These are phyloP conservation scores for Drosophila watanabei DNA, from an alignment of 1,140 invertebrate species.

Conservation along the genomic window DNA sequence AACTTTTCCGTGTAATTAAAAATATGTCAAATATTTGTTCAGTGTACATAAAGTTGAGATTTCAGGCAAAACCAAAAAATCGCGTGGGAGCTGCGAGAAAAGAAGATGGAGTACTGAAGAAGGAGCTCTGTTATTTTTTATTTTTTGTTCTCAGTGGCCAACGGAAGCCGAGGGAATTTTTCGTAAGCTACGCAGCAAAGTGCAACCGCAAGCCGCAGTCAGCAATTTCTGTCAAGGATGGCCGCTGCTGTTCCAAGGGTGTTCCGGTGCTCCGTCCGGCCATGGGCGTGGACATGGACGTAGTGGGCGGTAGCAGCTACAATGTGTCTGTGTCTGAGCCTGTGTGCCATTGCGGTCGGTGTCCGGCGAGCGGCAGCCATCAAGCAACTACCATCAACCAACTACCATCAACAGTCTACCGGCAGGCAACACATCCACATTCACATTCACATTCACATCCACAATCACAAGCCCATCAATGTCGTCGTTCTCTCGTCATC, in stretches of 20 bases:
- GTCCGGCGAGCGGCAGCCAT: conserved; percentile 53
- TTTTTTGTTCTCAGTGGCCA: conserved; percentile 34
- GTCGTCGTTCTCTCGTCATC: conserved; percentile 51
- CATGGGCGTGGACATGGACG: conserved; percentile 27
- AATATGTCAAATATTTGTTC: not conserved
- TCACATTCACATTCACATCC: conserved; percentile 26
- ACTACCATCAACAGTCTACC: conserved; percentile 27
- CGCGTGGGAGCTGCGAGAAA: conserved; percentile 6
- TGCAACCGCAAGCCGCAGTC: conserved; percentile 68
- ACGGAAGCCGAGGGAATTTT: conserved; percentile 77
- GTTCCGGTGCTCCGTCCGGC: conserved; percentile 6
- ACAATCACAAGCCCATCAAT: conserved; percentile 62
- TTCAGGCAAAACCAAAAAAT: conserved; percentile 20
- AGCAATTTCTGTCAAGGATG: conserved; percentile 70
- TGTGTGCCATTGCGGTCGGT: conserved; percentile 45
- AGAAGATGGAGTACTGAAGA: conserved; percentile 4
- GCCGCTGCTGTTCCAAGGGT: conserved; percentile 33
- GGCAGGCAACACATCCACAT: conserved; percentile 33
- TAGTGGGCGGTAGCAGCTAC: conserved; percentile 28
- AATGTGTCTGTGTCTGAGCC: conserved; percentile 24
- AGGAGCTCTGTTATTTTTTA: conserved; percentile 12
- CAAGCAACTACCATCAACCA: conserved; percentile 24
- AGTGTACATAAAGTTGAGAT: not conserved
- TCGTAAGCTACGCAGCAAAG: conserved; percentile 75
- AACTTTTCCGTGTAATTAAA: not conserved